phyloP scores from a whole-genome alignment of 92 coral and sea anemone genomes.

The Umimayanthus chanpuru region DNA sequence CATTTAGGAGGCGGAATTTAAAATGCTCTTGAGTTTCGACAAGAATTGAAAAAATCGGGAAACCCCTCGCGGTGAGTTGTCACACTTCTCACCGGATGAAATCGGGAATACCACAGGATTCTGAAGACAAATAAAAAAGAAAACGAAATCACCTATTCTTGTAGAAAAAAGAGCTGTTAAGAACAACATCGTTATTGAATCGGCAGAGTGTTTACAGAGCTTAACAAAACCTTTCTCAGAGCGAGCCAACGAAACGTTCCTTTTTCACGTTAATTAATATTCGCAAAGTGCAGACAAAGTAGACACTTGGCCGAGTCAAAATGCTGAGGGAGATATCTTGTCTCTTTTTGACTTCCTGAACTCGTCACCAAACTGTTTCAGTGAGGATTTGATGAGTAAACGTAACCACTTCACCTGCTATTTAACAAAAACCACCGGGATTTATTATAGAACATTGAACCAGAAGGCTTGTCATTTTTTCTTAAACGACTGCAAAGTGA shows the following conservation, averaged over 20 bases:
- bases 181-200: slow-evolving; percentile 41
- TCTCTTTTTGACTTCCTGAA: slow-evolving; percentile 25
- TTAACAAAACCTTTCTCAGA: slow-evolving; percentile 40
- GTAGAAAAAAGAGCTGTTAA: slow-evolving; percentile 43
- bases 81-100: slow-evolving; percentile 26
- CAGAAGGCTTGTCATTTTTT: slow-evolving; percentile 16
- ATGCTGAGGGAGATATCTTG: not conserved
- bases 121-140: slow-evolving; percentile 28
- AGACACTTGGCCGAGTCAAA: slow-evolving; percentile 11
- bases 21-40: not conserved
- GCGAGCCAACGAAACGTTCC: slow-evolving; percentile 22
- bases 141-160: slow-evolving; percentile 32
- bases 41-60: slow-evolving; percentile 24
- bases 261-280: slow-evolving; percentile 31
- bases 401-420: not conserved
- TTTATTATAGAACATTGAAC: slow-evolving; percentile 11
- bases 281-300: slow-evolving; percentile 21
- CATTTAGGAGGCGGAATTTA: not conserved
- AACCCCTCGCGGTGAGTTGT: slow-evolving; percentile 9
- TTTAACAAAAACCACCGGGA: not conserved
- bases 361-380: slow-evolving; percentile 16
- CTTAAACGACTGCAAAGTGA: not conserved
- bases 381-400: not conserved
- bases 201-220: slow-evolving; percentile 17
- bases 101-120: slow-evolving; percentile 36